Conservation (phyloP, 2,797 vertebrate species). For the Mormyrus hasselquistii region DNA sequence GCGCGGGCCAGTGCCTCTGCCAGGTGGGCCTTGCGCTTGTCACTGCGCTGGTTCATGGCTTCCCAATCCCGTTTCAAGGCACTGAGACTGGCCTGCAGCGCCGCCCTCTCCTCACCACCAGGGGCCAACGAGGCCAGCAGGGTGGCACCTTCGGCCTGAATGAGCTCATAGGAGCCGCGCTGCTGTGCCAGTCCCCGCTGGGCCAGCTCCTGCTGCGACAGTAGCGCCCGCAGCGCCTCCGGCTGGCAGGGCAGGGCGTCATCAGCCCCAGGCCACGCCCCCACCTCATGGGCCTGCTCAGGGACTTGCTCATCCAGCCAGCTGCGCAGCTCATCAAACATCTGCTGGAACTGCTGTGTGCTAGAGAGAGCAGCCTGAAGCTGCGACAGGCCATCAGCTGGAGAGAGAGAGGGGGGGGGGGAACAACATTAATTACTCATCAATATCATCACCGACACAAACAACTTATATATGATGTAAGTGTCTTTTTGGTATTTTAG, state of each 20-base stretch:
- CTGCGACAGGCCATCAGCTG: slow-evolving; percentile 89
- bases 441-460: background rate
- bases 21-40: slow-evolving; percentile 67
- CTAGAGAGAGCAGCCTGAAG: slow-evolving; percentile 87
- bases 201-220: slow-evolving; percentile 80
- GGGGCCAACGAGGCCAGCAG: slow-evolving; percentile 77
- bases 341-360: slow-evolving; percentile 98
- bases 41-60: slow-evolving; percentile 66
- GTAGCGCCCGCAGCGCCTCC: slow-evolving; percentile 68
- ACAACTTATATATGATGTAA: background rate
- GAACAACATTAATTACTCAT: background rate
- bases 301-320: slow-evolving; percentile 78
- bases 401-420: background rate
- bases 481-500: background rate
- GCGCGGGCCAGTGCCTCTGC: slow-evolving; percentile 80
- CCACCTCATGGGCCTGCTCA: slow-evolving; percentile 56
- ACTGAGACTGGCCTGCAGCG: slow-evolving; percentile 73
- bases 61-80: slow-evolving; percentile 83
- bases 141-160: slow-evolving; percentile 79
- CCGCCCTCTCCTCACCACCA: slow-evolving; percentile 75
- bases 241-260: slow-evolving; percentile 75
- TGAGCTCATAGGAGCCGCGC: slow-evolving; percentile 89
- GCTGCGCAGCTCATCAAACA: slow-evolving; percentile 86
- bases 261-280: slow-evolving; percentile 21
- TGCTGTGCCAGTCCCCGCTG: slow-evolving; percentile 84